Evolutionary conservation across 2,797 vertebrate species (phyloP), one percentile per base, ranked within the genome.

Genomic region (Periophthalmus magnuspinnatus): DNA sequence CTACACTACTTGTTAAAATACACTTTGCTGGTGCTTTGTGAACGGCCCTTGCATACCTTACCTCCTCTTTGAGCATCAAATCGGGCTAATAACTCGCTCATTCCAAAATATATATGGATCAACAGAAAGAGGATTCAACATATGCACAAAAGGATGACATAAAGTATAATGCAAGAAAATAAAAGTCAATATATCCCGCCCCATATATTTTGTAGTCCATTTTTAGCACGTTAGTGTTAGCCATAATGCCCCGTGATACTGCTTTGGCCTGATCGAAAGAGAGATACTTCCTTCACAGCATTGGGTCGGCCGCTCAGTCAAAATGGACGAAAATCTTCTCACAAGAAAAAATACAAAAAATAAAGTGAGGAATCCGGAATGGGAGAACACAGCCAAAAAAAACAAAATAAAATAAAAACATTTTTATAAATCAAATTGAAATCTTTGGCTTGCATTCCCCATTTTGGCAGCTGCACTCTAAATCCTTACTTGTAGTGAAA

Each of bases 231-330:
- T 67, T 61, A 78, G 70, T 75, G 59, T 69, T 86, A 75, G 41
- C 41, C 41, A 45, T 86, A 91, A 88, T 91, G 89, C 89, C 87
- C 82, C 0, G 50, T 52, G 61, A 77, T 81, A 75, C 84, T 89
- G 82, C 81, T 87, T 87, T 89, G 86, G 82, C 76, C 77, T 83
- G 69, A 78, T 69, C 84, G 63, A 71, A 64, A 74, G 47, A 84
- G 64, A 84, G 60, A 77, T 67, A 73, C 75, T 84, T 89, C 84
- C 83, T 88, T 91, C 90, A 91, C 89, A 90, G 88, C 85, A 80
- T 86, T 83, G 72, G 84, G 78, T 86, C 70, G 54, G 85, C 79
- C 68, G 8, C 81, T 87, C 78, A 78, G 77, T 81, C 47, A 50
- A 56, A 79, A 84, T 24, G 65, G 73, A 84, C 65, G 16, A 45